phyloP scores from a whole-genome alignment of 2,888 invertebrate genomes.

The Nysson spinosus region DNA sequence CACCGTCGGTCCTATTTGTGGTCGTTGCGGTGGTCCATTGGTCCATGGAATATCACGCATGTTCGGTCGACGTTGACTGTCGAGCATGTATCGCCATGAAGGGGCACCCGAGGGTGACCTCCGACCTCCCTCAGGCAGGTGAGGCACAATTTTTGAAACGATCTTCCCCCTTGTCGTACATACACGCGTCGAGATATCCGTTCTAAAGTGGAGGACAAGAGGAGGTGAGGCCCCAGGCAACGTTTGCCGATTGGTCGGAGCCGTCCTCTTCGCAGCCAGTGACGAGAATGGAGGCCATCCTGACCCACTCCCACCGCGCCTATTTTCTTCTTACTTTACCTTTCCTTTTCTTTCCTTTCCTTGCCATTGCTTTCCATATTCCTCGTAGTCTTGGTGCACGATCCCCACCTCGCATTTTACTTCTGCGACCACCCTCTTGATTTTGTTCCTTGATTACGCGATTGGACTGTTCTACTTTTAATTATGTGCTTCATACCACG shows the following conservation, averaged over 20 bases:
- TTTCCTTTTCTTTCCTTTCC: constrained; percentile 59
- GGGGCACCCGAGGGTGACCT: constrained; percentile 61
- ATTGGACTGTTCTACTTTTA: no score
- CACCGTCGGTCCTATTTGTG: constrained; percentile 16
- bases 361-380: constrained; percentile 47
- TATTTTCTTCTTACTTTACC: constrained; percentile 65
- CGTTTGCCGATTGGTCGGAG: constrained; percentile 66
- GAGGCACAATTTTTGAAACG: constrained; percentile 68
- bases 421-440: constrained; percentile 20
- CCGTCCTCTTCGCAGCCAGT: constrained; percentile 67
- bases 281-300: constrained; percentile 71
- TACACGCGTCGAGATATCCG: constrained; percentile 56
- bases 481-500: no score
- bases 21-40: constrained; percentile 22
- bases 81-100: constrained; percentile 52
- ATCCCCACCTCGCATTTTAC: constrained; percentile 25
- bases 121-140: constrained; percentile 67
- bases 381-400: constrained; percentile 32
- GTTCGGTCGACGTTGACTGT: constrained; percentile 37
- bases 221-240: constrained; percentile 58
- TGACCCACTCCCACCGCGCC: constrained; percentile 67
- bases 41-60: constrained; percentile 14
- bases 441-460: no score
- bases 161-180: constrained; percentile 48
- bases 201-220: constrained; percentile 57